Conservation (phyloP, 2,113 vertebrate species). For the Ivindomyrus marchei region DNA sequence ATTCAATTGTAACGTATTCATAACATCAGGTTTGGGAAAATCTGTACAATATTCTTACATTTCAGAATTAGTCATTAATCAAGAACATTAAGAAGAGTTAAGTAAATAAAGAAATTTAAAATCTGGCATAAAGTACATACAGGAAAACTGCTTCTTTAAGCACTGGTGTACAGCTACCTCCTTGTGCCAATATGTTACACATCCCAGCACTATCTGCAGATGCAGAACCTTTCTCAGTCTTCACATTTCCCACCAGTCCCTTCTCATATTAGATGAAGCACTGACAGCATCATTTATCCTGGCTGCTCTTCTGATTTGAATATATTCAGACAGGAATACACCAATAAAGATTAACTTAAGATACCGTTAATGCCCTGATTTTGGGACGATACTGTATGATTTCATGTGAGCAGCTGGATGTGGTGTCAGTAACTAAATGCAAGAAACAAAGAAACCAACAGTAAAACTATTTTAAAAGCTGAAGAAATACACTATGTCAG, state of each 20-base stretch:
- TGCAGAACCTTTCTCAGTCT: background rate
- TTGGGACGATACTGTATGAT: background rate
- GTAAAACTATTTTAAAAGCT: background rate
- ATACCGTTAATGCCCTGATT: background rate
- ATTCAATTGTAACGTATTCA: background rate
- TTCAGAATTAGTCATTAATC: background rate
- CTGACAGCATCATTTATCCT: background rate
- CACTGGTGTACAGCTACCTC: background rate
- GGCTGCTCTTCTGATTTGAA: background rate
- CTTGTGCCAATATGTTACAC: background rate
- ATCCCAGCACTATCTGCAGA: background rate
- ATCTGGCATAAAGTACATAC: background rate
- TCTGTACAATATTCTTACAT: background rate
- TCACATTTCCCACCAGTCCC: background rate
- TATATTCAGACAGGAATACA: background rate
- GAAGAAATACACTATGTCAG: background rate
- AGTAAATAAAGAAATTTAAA: background rate
- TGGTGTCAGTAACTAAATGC: background rate
- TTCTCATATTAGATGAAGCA: background rate
- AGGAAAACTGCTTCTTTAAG: background rate
- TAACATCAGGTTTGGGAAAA: background rate
- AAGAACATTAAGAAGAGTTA: background rate
- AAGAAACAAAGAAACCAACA: background rate
- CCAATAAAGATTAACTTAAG: background rate
- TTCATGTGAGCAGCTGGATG: background rate